These are phyloP conservation scores for Larimichthys crocea DNA, from an alignment of 2,113 vertebrate species.

Conservation along the genomic window DNA sequence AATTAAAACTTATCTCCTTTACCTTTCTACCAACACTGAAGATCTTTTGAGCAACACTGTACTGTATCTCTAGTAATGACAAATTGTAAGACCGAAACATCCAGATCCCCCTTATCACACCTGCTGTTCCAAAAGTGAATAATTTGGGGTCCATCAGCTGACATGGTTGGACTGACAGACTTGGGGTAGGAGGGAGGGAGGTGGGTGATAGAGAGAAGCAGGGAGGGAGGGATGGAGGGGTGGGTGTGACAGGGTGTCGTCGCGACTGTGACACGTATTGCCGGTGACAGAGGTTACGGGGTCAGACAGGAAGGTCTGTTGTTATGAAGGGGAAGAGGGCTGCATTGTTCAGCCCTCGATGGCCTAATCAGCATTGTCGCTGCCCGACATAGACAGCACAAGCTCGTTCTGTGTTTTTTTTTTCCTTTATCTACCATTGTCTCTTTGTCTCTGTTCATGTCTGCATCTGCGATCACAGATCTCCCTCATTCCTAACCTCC, in stretches of 20 bases:
- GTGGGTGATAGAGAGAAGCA: slow-evolving; percentile 8
- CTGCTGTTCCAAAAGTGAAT: slow-evolving; percentile 58
- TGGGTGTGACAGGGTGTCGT: slow-evolving; percentile 75
- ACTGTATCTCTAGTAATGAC: neutral
- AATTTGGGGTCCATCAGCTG: slow-evolving; percentile 55
- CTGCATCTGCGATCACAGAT: slow-evolving; percentile 7
- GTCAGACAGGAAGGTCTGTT: slow-evolving; percentile 85
- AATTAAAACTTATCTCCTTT: neutral
- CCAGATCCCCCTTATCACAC: slow-evolving; percentile 23
- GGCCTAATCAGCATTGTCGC: slow-evolving; percentile 76
- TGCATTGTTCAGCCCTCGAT: slow-evolving; percentile 79
- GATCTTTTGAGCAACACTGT: neutral
- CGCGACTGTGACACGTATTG: slow-evolving; percentile 82
- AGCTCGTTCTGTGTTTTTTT: slow-evolving; percentile 52
- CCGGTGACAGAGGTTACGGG: slow-evolving; percentile 85
- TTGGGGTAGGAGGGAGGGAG: slow-evolving; percentile 19
- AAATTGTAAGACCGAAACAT: neutral
- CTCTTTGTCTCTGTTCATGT: slow-evolving; percentile 63
- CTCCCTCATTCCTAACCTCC: slow-evolving; percentile 7
- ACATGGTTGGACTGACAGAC: slow-evolving; percentile 55
- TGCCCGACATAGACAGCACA: slow-evolving; percentile 52
- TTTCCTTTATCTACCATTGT: slow-evolving; percentile 60
- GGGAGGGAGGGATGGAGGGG: slow-evolving; percentile 40
- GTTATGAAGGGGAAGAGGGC: slow-evolving; percentile 79
- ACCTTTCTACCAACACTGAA: neutral